Evolutionary conservation across 2,888 invertebrate genomes (phyloP).

Genomic region (Eristalinus aeneus): DNA sequence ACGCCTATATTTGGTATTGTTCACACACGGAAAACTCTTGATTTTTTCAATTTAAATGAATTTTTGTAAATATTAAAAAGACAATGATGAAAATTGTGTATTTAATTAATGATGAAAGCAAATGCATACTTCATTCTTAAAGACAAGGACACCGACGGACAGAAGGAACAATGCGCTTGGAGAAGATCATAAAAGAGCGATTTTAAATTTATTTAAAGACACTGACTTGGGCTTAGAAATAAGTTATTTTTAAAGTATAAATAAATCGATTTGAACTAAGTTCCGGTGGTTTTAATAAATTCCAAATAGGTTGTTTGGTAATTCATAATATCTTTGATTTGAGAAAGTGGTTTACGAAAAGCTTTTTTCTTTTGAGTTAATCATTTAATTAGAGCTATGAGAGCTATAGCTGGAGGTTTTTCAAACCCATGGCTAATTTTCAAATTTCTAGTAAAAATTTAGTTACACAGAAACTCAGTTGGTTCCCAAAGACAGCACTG

Average conservation of each 20-base stretch:
- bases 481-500: too few relatives aligned
- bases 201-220: neutral
- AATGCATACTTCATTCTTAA: neutral
- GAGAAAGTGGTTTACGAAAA: too few relatives aligned
- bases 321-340: too few relatives aligned
- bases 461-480: too few relatives aligned
- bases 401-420: too few relatives aligned
- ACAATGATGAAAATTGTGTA: constrained; percentile 1
- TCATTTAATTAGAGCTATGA: too few relatives aligned
- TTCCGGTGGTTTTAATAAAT: neutral
- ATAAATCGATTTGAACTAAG: neutral
- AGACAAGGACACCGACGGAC: neutral
- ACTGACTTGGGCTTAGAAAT: constrained; percentile 33
- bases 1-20: neutral
- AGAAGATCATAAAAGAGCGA: neutral
- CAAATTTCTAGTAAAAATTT: too few relatives aligned
- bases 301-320: too few relatives aligned
- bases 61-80: constrained; percentile 58
- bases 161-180: neutral
- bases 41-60: constrained; percentile 43
- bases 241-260: constrained; percentile 48
- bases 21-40: neutral
- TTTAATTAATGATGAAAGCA: constrained; percentile 26
- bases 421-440: too few relatives aligned
- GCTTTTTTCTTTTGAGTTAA: too few relatives aligned